These are phyloP conservation scores for Lutraria rhynchaena DNA, from an alignment of 1,140 invertebrate genomes.

Conservation along the genomic window DNA sequence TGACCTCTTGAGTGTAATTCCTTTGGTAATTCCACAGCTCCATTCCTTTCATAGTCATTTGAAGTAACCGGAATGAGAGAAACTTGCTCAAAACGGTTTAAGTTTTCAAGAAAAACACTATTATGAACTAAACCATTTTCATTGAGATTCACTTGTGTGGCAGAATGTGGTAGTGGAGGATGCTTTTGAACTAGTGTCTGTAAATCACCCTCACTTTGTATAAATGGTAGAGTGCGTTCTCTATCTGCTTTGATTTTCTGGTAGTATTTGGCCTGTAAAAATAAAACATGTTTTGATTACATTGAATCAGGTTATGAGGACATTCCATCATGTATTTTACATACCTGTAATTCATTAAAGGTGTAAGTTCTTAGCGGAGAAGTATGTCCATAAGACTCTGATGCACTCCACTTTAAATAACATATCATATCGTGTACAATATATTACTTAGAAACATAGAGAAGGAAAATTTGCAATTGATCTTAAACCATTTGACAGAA, in stretches of 20 bases:
- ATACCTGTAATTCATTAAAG: neutral
- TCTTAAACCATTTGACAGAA: too few relatives aligned
- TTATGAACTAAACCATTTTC: slow-evolving; percentile 36
- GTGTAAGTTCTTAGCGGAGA: neutral
- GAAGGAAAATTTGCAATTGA: too few relatives aligned
- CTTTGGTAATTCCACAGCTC: neutral
- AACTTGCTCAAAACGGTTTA: slow-evolving; percentile 2
- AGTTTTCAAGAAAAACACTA: slow-evolving; percentile 33
- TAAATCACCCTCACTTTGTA: slow-evolving; percentile 74
- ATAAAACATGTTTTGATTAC: slow-evolving; percentile 37
- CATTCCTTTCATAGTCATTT: neutral
- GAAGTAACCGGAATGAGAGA: neutral
- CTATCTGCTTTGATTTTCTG: slow-evolving; percentile 84
- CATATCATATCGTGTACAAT: too few relatives aligned
- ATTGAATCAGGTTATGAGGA: neutral
- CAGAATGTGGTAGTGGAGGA: slow-evolving; percentile 63
- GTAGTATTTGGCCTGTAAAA: slow-evolving; percentile 88
- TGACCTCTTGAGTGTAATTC: slow-evolving; percentile 25
- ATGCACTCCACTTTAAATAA: too few relatives aligned
- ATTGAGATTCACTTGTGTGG: slow-evolving; percentile 63
- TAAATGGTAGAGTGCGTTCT: slow-evolving; percentile 72
- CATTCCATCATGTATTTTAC: neutral
- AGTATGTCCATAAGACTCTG: neutral
- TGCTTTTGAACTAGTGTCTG: slow-evolving; percentile 39
- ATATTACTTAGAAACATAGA: too few relatives aligned